Conservation (phyloP, 2,888 invertebrate genomes). For the Pogonocherus hispidulus region DNA sequence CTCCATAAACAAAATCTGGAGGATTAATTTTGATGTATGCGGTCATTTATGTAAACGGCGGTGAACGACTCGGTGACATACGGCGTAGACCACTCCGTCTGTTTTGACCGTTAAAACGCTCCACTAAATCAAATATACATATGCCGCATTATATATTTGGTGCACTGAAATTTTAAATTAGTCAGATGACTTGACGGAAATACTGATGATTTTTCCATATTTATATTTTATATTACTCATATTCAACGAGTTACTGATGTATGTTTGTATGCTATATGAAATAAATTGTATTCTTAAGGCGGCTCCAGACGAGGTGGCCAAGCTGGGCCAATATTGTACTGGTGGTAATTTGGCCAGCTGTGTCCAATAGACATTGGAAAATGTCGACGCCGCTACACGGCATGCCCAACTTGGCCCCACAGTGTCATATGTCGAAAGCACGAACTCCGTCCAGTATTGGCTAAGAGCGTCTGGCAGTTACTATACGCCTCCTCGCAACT, state of each 20-base stretch:
- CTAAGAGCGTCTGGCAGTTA: no score
- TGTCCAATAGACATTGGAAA: no score
- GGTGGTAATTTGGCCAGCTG: no score
- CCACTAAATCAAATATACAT: constrained; percentile 7
- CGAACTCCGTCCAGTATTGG: no score
- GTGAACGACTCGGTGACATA: constrained; percentile 14
- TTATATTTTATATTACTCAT: background rate
- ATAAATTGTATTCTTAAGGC: no score
- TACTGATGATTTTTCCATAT: constrained; percentile 6
- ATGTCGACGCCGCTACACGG: no score
- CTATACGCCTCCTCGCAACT: no score
- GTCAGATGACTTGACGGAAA: constrained; percentile 7
- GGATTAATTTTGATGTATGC: constrained; percentile 26
- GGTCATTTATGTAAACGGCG: constrained; percentile 3
- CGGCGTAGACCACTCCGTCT: constrained; percentile 8
- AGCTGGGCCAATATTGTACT: no score
- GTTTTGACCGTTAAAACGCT: constrained; percentile 20
- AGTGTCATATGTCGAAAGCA: no score
- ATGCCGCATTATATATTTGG: constrained; percentile 6
- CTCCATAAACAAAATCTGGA: constrained; percentile 20
- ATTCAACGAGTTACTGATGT: background rate
- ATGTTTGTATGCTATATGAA: no score
- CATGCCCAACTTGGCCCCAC: no score
- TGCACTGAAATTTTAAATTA: constrained; percentile 19
- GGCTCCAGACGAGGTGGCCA: no score